Evolutionary conservation across 53 echinoderm and acorn worm species (phyloP).

Genomic region (Arbacia lixula): DNA sequence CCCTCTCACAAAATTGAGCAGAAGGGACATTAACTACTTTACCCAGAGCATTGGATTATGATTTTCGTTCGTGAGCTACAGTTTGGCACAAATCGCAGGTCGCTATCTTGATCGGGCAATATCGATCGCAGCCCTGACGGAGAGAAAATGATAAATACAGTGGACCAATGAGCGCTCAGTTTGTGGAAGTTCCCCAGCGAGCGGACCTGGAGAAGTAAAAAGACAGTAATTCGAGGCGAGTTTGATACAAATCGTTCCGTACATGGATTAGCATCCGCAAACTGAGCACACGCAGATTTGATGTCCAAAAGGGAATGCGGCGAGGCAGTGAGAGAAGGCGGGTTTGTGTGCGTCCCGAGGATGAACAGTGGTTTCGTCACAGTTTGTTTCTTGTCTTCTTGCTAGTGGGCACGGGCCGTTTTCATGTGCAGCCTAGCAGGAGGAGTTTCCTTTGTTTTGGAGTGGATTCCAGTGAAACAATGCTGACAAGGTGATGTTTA

Average conservation of each 20-base stretch:
- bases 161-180: conserved; percentile 55
- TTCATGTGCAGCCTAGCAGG: conserved; percentile 44
- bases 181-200: conserved; percentile 47
- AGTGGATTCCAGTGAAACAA: too few species aligned
- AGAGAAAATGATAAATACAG: conserved; percentile 28
- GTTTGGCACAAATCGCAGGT: too few species aligned
- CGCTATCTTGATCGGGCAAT: too few species aligned
- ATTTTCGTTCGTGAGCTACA: conserved; percentile 30
- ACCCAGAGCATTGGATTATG: too few species aligned
- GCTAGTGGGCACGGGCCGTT: conserved; percentile 50
- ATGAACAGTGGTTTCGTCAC: conserved; percentile 26
- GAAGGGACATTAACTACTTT: too few species aligned
- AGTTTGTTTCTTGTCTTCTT: conserved; percentile 40
- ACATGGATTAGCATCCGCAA: conserved; percentile 11
- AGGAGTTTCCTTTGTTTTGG: not conserved
- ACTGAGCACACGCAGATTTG: conserved; percentile 4
- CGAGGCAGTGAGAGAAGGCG: not conserved
- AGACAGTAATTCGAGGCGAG: conserved; percentile 39
- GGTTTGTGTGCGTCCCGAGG: conserved; percentile 8
- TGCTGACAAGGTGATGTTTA: too few species aligned
- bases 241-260: conserved; percentile 38
- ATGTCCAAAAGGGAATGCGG: conserved; percentile 17
- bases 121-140: conserved; percentile 35
- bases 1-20: too few species aligned
- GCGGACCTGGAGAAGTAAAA: conserved; percentile 35